A percentile compares a stretch with the other conserved stretches of the same genome.
These are phyloP conservation scores for Harpalus rufipes DNA, from an alignment of 2,888 invertebrate species.

Conservation along the genomic window DNA sequence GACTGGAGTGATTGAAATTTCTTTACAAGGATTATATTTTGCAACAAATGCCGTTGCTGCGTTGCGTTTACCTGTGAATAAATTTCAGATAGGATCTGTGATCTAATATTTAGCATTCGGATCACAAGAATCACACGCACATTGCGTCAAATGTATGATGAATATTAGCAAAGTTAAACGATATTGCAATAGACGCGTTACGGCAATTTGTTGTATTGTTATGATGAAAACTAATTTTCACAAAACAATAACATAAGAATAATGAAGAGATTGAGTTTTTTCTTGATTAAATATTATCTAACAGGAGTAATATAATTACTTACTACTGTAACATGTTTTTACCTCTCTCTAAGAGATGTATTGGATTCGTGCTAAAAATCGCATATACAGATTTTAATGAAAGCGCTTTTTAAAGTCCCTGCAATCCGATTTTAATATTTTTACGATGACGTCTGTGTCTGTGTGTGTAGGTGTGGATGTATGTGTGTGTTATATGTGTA, in stretches of 20 bases:
- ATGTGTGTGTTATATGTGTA: too few species aligned
- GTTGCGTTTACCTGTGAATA: slow-evolving; percentile 23
- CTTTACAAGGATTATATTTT: slow-evolving; percentile 52
- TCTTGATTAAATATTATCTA: too few species aligned
- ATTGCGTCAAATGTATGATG: slow-evolving; percentile 18
- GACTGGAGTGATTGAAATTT: slow-evolving; percentile 34
- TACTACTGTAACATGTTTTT: too few species aligned
- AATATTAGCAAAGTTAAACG: slow-evolving; percentile 10
- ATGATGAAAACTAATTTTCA: slow-evolving; percentile 29
- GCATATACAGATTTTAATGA: too few species aligned
- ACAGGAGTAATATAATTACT: too few species aligned
- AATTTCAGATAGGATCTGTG: slow-evolving; percentile 41
- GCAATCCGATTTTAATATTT: too few species aligned
- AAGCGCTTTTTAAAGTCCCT: too few species aligned
- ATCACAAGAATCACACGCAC: slow-evolving; percentile 44
- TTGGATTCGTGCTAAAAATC: too few species aligned
- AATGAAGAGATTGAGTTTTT: not conserved
- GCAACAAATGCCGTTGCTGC: slow-evolving; percentile 25
- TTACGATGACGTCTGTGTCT: too few species aligned
- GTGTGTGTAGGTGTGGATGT: too few species aligned
- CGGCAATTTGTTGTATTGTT: slow-evolving; percentile 40
- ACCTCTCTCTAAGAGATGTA: too few species aligned
- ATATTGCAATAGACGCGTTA: not conserved
- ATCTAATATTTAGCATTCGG: slow-evolving; percentile 43
- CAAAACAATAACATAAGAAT: not conserved